A percentile compares a stretch with the other conserved stretches of the same genome.
Conservation (phyloP, 2,113 vertebrate species). For the Oryzias melastigma region DNA sequence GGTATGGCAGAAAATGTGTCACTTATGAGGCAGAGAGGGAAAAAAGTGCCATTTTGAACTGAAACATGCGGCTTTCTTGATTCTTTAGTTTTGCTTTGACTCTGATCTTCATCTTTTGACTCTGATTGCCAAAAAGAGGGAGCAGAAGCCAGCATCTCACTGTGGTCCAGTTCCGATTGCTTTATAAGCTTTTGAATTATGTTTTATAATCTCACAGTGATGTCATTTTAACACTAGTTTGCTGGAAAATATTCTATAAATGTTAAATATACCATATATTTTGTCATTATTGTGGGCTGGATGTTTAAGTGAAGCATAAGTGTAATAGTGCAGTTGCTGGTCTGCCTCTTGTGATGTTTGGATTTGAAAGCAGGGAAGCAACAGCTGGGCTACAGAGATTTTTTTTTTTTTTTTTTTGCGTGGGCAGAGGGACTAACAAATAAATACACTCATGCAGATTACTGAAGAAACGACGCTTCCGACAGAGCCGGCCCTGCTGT, state of each 20-base stretch:
- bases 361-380: conserved; percentile 19
- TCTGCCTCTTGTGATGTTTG: not conserved
- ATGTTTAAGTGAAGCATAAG: not conserved
- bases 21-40: not conserved
- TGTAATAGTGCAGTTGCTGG: conserved; percentile 8
- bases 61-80: conserved; percentile 16
- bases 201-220: conserved; percentile 30
- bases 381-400: conserved; percentile 44
- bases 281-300: conserved; percentile 28
- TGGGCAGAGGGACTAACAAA: conserved; percentile 19
- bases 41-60: conserved; percentile 51
- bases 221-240: conserved; percentile 20
- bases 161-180: too few relatives aligned
- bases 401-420: conserved; percentile 13
- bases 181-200: conserved; percentile 37
- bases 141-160: conserved; percentile 18
- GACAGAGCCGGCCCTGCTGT: conserved; percentile 36
- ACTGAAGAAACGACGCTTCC: conserved; percentile 39
- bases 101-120: conserved; percentile 22
- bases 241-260: conserved; percentile 36
- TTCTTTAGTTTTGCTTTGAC: conserved; percentile 19
- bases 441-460: conserved; percentile 59
- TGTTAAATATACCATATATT: conserved; percentile 31
- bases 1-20: conserved; percentile 10
- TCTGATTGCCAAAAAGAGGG: conserved; percentile 64